These are phyloP conservation scores for Periphyllus acericola DNA, from an alignment of 2,888 invertebrate species.

Conservation along the genomic window DNA sequence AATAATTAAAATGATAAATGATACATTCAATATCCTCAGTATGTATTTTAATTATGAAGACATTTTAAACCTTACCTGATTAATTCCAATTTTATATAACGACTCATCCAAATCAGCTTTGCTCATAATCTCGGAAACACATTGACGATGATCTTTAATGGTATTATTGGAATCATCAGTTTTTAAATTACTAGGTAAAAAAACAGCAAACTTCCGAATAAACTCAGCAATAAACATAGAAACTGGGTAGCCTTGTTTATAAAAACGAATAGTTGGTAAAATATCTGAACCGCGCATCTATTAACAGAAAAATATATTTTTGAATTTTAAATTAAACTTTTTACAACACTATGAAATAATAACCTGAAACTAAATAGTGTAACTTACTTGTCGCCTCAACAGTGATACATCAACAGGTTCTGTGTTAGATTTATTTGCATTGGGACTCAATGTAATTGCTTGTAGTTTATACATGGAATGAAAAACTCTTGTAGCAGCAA, in stretches of 20 bases:
- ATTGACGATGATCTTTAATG: slow-evolving; percentile 71
- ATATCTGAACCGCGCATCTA: slow-evolving; percentile 91
- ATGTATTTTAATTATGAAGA: neutral
- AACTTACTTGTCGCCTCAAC: slow-evolving; percentile 81
- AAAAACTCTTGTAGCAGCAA: slow-evolving; percentile 63
- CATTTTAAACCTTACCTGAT: slow-evolving; percentile 79
- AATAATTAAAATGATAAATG: too few species aligned
- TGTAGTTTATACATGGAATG: slow-evolving; percentile 65
- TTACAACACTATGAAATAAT: neutral
- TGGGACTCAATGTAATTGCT: slow-evolving; percentile 66
- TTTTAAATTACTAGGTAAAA: slow-evolving; percentile 68
- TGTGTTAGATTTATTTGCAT: slow-evolving; percentile 73
- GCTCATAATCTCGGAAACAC: slow-evolving; percentile 85
- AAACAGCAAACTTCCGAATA: slow-evolving; percentile 80
- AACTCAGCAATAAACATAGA: slow-evolving; percentile 90
- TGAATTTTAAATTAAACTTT: neutral
- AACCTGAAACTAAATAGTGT: neutral
- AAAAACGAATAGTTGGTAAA: slow-evolving; percentile 85
- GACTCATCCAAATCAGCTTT: slow-evolving; percentile 85
- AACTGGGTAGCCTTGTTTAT: slow-evolving; percentile 94
- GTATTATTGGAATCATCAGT: slow-evolving; percentile 66
- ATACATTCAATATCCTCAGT: neutral
- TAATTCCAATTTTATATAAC: slow-evolving; percentile 88
- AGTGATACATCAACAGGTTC: slow-evolving; percentile 74
- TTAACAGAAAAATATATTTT: slow-evolving; percentile 33